These are phyloP conservation scores for Danionella cerebrum DNA, from an alignment of 2,113 vertebrate species.

Conservation along the genomic window DNA sequence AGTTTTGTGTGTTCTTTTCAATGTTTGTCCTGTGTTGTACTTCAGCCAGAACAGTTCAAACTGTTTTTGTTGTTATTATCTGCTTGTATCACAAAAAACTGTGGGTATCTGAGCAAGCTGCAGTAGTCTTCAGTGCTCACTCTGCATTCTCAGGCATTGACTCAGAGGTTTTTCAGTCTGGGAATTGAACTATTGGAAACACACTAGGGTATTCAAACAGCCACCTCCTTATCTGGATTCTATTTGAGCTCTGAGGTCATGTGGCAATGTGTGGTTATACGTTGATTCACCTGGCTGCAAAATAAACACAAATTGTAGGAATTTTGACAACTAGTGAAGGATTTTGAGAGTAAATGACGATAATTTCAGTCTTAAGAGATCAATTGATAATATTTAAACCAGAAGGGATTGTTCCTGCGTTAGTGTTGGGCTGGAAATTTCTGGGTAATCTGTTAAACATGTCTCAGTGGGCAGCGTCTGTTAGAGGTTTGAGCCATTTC, in stretches of 20 bases:
- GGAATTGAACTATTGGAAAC: constrained; percentile 5
- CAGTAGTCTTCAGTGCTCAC: background rate
- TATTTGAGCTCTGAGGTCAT: constrained; percentile 1
- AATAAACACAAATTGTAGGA: background rate
- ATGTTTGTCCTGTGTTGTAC: background rate
- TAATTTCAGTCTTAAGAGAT: background rate
- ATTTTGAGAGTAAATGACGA: background rate
- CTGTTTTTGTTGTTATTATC: constrained; percentile 7
- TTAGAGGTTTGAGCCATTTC: background rate
- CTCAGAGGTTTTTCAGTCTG: constrained; percentile 9
- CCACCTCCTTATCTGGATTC: constrained; percentile 11
- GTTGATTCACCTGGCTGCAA: background rate
- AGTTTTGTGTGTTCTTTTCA: background rate
- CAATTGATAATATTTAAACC: background rate
- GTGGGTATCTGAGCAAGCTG: background rate
- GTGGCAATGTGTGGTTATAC: background rate
- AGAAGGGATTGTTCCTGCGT: background rate
- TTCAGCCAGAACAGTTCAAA: background rate
- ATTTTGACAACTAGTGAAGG: background rate
- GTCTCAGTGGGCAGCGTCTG: background rate
- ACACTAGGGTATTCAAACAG: background rate
- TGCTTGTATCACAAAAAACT: background rate
- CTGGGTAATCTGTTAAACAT: background rate
- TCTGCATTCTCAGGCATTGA: constrained; percentile 15
- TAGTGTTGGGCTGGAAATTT: background rate